phyloP scores from a whole-genome alignment of 2,797 vertebrate genomes.

The Cuniculus paca region DNA sequence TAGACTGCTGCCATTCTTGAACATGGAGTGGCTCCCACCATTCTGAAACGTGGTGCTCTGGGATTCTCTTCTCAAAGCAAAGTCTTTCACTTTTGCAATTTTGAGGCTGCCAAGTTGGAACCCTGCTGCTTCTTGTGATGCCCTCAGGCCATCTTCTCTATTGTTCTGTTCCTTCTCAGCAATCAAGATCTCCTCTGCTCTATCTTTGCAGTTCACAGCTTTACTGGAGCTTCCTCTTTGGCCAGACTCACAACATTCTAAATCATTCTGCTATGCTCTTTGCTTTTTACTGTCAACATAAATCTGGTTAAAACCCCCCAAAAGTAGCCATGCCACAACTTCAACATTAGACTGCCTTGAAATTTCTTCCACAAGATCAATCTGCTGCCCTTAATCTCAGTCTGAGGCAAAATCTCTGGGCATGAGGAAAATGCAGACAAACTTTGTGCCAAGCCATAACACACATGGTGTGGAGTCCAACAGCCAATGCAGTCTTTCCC shows the following conservation, averaged over 20 bases:
- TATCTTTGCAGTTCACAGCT: background rate
- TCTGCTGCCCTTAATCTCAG: too few species aligned
- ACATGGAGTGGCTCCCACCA: too few species aligned
- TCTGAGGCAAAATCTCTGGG: too few species aligned
- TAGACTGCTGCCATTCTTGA: background rate
- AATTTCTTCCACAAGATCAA: background rate
- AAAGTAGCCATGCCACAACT: background rate
- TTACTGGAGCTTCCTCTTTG: background rate
- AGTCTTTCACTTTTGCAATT: background rate
- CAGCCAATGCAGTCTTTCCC: too few species aligned
- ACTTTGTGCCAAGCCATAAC: too few species aligned
- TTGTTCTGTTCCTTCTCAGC: background rate
- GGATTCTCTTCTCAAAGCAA: background rate
- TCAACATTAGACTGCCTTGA: background rate
- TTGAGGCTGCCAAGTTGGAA: background rate
- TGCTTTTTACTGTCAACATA: background rate
- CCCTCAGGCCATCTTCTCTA: background rate
- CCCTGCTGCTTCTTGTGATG: background rate
- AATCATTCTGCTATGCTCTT: background rate
- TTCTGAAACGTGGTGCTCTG: background rate
- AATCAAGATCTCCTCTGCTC: background rate
- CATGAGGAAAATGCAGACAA: too few species aligned
- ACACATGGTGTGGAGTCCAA: too few species aligned
- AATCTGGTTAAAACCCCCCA: background rate
- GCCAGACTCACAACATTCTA: background rate